A percentile compares a stretch with the other conserved stretches of the same genome.
phyloP scores from a whole-genome alignment of 1,140 invertebrate species.

The Kradibia gibbosae region DNA sequence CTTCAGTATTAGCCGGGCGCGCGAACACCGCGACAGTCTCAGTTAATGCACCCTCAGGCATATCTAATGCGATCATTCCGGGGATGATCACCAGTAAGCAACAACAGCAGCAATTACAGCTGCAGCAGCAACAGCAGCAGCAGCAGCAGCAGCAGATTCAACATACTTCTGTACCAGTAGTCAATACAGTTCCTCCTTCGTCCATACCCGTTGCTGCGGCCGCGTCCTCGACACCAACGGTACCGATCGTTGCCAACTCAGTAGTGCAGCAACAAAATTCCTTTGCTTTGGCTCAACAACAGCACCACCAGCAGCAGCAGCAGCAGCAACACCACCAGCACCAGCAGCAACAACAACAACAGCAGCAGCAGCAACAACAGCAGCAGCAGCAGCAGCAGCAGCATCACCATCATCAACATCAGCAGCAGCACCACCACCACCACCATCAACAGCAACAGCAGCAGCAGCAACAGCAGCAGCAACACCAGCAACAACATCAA shows the following conservation, averaged over 20 bases:
- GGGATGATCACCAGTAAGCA: slow-evolving; percentile 64
- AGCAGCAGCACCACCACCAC: slow-evolving; percentile 67
- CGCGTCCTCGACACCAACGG: slow-evolving; percentile 2
- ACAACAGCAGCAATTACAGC: slow-evolving; percentile 44
- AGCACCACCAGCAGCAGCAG: slow-evolving; percentile 58
- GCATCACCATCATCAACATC: slow-evolving; percentile 55
- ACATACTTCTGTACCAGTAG: not conserved
- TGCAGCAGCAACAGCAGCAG: slow-evolving; percentile 55
- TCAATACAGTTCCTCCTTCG: slow-evolving; percentile 55
- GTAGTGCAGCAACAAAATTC: slow-evolving; percentile 40
- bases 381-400: slow-evolving; percentile 31
- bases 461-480: slow-evolving; percentile 58
- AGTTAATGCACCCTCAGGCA: slow-evolving; percentile 76
- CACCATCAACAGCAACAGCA: slow-evolving; percentile 69
- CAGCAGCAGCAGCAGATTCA: slow-evolving; percentile 52
- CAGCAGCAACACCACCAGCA: slow-evolving; percentile 63
- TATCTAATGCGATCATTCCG: slow-evolving; percentile 64
- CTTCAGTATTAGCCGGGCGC: slow-evolving; percentile 82
- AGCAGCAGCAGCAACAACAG: slow-evolving; percentile 58
- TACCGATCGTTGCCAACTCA: slow-evolving; percentile 22
- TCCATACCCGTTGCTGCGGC: slow-evolving; percentile 46
- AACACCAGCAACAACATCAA: slow-evolving; percentile 45
- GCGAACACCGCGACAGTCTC: slow-evolving; percentile 83
- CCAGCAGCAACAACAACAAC: slow-evolving; percentile 61
- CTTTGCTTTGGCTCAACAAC: slow-evolving; percentile 7